Evolutionary conservation across 2,113 vertebrate species (phyloP), one percentile per base, ranked within the genome.

Genomic region (Ameiurus melas): DNA sequence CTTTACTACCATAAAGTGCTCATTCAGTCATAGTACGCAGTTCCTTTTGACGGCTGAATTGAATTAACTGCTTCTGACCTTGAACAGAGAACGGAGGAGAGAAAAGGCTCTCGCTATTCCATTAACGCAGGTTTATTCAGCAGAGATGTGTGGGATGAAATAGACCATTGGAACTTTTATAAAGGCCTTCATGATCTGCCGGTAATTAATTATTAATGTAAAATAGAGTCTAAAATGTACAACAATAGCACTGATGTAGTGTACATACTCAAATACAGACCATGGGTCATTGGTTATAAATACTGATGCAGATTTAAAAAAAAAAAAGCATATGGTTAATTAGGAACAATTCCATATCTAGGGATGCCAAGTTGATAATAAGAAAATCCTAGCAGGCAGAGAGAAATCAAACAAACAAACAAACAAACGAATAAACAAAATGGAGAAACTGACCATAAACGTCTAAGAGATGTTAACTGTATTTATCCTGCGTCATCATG

Each of bases 41-140:
- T 75, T 39, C 27, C 27, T 62, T 71, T 87, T 73, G 55, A 83
- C 36, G 39, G 80, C 86, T 73, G 57, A 87, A 83, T n/a, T 60
- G n/a, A 47, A 83, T 73, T 73, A 62, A 83, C 81, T n/a, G 27
- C 33, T 47, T 27, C 51, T 87, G 86, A 83, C 79, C 64, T 73
- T 53, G 53, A 71, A 27, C 20, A 30, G 78, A n/a, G 33, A 43
- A 33, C 19, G 22, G n/a, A 87, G n/a, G 68, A 62, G 53, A 79
- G 19, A 30, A 20, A 43, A 60, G n/a, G 3, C 30, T 81, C 51
- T 58, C 19, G 4, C 30, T 36, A 14, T 19, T 57, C 30, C 75
- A 78, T 78, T 33, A 36, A 5, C 6, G n/a, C n/a, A 60, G 30
- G 53, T 58, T 81, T 58, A 81, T 81, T 60, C 30, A 81, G 20